Evolutionary conservation across 2,797 vertebrate species (phyloP).

Genomic region (Takifugu ocellatus): DNA sequence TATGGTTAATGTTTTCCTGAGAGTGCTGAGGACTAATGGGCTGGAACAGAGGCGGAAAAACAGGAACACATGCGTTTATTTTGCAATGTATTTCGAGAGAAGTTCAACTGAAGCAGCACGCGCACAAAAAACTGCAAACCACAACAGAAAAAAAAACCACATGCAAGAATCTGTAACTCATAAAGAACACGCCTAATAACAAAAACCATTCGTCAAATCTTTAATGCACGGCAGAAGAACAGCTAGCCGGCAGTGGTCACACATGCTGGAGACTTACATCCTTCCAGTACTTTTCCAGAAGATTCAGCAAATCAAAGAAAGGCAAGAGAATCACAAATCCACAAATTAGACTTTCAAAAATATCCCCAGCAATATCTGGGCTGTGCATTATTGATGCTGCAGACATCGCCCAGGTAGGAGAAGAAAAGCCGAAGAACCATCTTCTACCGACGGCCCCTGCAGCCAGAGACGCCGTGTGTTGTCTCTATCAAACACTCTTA

Average conservation of each 20-base stretch:
- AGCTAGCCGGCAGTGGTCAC: conserved; percentile 32
- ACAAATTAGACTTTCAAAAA: conserved; percentile 77
- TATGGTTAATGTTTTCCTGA: conserved; percentile 51
- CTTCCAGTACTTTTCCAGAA: conserved; percentile 88
- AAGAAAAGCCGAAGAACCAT: conserved; percentile 7
- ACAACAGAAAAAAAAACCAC: conserved; percentile 32
- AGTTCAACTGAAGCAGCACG: conserved; percentile 25
- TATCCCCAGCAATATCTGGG: conserved; percentile 4
- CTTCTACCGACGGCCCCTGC: neutral
- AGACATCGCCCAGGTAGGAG: conserved; percentile 7
- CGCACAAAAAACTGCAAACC: conserved; percentile 49
- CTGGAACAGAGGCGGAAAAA: conserved; percentile 45
- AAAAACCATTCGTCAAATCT: conserved; percentile 4
- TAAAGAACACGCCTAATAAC: conserved; percentile 31
- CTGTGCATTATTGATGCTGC: conserved; percentile 21
- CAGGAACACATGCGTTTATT: conserved; percentile 48
- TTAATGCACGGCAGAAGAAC: conserved; percentile 18
- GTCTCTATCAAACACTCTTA: no score
- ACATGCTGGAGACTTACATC: conserved; percentile 83
- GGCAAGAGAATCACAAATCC: conserved; percentile 82
- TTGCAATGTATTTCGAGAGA: conserved; percentile 25
- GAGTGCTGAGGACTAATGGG: conserved; percentile 53
- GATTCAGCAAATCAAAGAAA: conserved; percentile 80
- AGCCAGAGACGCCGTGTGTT: no score
- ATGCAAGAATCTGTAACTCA: conserved; percentile 67